A percentile compares a stretch with the other conserved stretches of the same genome.
Conservation (phyloP, 2,113 vertebrate genomes). For the Rana temporaria region DNA sequence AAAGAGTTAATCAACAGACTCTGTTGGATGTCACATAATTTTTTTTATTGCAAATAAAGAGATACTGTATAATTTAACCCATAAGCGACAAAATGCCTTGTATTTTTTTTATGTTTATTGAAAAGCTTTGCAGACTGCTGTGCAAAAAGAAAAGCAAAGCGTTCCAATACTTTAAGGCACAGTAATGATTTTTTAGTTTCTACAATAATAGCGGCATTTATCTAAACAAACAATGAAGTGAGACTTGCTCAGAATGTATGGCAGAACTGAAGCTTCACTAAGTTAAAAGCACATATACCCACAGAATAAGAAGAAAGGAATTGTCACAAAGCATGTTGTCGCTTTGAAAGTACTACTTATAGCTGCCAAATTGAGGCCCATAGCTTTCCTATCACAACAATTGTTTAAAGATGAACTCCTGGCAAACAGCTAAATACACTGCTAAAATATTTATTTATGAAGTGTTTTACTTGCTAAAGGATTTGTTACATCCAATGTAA, state of each 20-base stretch:
- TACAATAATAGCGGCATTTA: slow-evolving; percentile 39
- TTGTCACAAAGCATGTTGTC: slow-evolving; percentile 4
- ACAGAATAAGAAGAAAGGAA: neutral
- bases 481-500: too few relatives aligned
- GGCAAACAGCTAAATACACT: too few relatives aligned
- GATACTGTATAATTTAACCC: neutral
- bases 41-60: neutral
- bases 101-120: slow-evolving; percentile 23
- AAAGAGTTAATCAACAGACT: slow-evolving; percentile 7
- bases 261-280: neutral
- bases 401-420: neutral
- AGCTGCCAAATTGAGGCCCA: neutral
- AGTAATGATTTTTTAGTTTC: slow-evolving; percentile 49
- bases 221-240: slow-evolving; percentile 33
- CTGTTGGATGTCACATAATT: neutral
- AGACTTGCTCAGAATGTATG: neutral
- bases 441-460: neutral
- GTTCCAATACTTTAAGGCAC: slow-evolving; percentile 19
- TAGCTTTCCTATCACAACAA: neutral
- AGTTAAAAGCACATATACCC: slow-evolving; percentile 15
- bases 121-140: slow-evolving; percentile 34
- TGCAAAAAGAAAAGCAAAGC: slow-evolving; percentile 27
- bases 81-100: neutral
- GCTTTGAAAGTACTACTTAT: slow-evolving; percentile 4
- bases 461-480: too few relatives aligned